These are phyloP conservation scores for Amazona guildingii DNA, from an alignment of 2,113 vertebrate species.

Conservation along the genomic window DNA sequence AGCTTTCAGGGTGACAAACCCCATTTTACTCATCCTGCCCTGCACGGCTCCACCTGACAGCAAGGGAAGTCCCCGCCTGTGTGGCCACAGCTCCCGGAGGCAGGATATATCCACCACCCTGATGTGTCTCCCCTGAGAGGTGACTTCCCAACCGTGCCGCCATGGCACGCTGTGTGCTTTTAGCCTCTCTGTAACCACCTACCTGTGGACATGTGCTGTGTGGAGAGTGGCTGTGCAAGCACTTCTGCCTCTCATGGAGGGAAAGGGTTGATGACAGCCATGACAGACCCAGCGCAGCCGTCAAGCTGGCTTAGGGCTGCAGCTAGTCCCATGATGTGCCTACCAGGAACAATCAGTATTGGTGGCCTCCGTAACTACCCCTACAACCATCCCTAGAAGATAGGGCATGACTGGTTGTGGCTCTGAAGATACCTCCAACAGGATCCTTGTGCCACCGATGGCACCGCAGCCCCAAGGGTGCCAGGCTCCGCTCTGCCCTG, in stretches of 20 bases:
- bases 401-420: not conserved
- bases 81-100: not conserved
- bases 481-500: not conserved
- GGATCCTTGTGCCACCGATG: not conserved
- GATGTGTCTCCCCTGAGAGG: not conserved
- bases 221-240: not conserved
- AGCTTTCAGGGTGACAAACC: not conserved
- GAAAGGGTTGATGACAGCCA: not conserved
- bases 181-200: not conserved
- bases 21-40: not conserved
- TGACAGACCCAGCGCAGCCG: not conserved
- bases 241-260: not conserved
- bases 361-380: not conserved
- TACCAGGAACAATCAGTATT: not conserved
- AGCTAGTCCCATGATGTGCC: not conserved
- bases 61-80: not conserved
- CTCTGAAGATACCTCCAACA: not conserved
- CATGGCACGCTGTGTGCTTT: not conserved
- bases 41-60: not conserved
- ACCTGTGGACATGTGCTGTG: rapidly evolving
- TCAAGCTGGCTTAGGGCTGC: not conserved
- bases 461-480: not conserved
- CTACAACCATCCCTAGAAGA: not conserved
- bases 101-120: not conserved
- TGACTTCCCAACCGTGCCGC: not conserved